Conservation (phyloP, 2,113 vertebrate species). For the Chrysochloris asiatica region DNA sequence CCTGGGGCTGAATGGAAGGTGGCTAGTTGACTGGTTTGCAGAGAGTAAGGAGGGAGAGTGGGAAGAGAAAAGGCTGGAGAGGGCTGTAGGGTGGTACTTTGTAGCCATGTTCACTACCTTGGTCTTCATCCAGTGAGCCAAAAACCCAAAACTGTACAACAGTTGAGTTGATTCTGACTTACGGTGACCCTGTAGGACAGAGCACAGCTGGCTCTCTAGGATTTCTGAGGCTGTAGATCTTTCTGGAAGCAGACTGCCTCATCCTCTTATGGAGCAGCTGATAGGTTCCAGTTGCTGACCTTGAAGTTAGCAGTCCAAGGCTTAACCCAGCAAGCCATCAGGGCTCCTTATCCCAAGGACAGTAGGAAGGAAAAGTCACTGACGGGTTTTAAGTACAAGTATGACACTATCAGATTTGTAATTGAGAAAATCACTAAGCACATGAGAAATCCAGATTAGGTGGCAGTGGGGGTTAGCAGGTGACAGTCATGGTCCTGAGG, state of each 20-base stretch:
- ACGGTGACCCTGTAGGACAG: too few relatives aligned
- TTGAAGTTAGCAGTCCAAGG: too few relatives aligned
- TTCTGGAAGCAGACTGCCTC: too few relatives aligned
- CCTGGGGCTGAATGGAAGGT: background rate
- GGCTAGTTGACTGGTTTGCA: background rate
- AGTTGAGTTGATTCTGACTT: too few relatives aligned
- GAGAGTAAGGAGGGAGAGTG: background rate
- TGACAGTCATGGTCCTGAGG: background rate
- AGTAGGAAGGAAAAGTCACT: background rate
- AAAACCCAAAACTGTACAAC: background rate
- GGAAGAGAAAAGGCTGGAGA: background rate
- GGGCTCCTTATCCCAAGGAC: too few relatives aligned
- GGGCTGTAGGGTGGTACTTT: background rate
- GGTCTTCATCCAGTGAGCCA: slow-evolving; percentile 9
- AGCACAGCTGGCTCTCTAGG: too few relatives aligned
- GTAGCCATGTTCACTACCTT: background rate
- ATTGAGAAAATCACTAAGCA: background rate
- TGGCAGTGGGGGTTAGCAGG: background rate
- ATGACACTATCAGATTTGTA: background rate
- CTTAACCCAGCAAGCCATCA: too few relatives aligned
- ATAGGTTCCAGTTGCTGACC: too few relatives aligned
- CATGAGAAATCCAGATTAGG: background rate
- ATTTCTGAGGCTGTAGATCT: too few relatives aligned
- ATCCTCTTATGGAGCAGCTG: too few relatives aligned
- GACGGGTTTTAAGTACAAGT: background rate